These are phyloP conservation scores for Trichogramma evanescens DNA, from an alignment of 2,888 invertebrate genomes.

Conservation along the genomic window DNA sequence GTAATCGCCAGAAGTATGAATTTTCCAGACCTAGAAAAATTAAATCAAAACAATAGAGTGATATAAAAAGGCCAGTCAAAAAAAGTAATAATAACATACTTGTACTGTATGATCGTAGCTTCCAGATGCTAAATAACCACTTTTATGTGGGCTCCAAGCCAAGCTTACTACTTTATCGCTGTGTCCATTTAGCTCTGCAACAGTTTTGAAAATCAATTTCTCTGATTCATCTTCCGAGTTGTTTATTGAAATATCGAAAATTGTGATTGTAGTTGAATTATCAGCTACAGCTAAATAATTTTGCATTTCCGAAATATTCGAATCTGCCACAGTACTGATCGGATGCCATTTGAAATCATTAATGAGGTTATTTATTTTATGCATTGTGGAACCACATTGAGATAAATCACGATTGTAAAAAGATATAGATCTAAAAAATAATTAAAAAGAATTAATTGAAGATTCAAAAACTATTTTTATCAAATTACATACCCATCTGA, in stretches of 20 bases:
- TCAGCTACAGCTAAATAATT: slow-evolving; percentile 62
- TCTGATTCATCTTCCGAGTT: slow-evolving; percentile 4
- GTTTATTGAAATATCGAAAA: slow-evolving; percentile 47
- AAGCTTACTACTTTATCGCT: slow-evolving; percentile 52
- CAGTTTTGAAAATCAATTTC: slow-evolving; percentile 28
- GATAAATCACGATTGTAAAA: slow-evolving; percentile 31
- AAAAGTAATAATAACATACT: slow-evolving; percentile 46
- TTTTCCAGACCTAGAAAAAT: slow-evolving; percentile 58
- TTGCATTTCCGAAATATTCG: slow-evolving; percentile 52
- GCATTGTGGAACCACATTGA: slow-evolving; percentile 40
- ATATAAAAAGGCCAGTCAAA: background rate
- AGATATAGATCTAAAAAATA: slow-evolving; percentile 33
- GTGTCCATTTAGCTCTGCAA: slow-evolving; percentile 52
- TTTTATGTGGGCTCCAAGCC: slow-evolving; percentile 64
- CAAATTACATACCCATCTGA: slow-evolving; percentile 54
- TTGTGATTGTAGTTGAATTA: slow-evolving; percentile 48
- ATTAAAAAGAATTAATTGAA: slow-evolving; percentile 4
- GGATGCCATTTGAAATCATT: slow-evolving; percentile 70
- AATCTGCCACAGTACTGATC: slow-evolving; percentile 53
- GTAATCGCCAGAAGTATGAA: slow-evolving; percentile 42
- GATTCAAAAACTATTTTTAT: slow-evolving; percentile 4
- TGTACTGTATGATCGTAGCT: slow-evolving; percentile 65
- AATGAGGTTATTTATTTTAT: slow-evolving; percentile 56
- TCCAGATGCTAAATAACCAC: slow-evolving; percentile 59
- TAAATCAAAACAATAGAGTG: background rate